These are phyloP conservation scores for Ecliptopera silaceata DNA, from an alignment of 2,888 invertebrate species.

Conservation along the genomic window DNA sequence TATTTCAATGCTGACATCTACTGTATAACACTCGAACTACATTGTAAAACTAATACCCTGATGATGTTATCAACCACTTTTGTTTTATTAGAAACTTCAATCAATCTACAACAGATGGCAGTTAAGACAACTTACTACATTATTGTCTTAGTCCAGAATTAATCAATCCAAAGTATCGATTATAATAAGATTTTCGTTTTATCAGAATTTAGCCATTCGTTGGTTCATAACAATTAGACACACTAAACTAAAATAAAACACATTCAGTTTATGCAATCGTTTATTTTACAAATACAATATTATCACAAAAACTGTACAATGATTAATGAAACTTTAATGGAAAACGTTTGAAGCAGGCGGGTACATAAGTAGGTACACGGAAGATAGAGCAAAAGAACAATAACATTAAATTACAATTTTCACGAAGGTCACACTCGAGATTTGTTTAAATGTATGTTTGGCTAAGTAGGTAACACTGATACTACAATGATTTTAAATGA, in stretches of 20 bases:
- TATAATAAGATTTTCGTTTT: no score
- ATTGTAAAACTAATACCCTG: neutral
- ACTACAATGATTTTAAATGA: neutral
- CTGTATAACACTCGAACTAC: neutral
- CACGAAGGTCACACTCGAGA: slow-evolving; percentile 4
- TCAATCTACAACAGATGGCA: slow-evolving; percentile 4
- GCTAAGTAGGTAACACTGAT: no score
- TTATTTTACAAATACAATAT: slow-evolving; percentile 28
- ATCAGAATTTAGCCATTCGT: no score
- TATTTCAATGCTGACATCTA: slow-evolving; percentile 1
- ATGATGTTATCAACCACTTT: neutral
- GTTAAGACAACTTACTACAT: neutral
- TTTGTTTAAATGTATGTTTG: neutral
- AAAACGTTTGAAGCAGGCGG: slow-evolving; percentile 7
- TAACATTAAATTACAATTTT: slow-evolving; percentile 17
- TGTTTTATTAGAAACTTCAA: neutral
- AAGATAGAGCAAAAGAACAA: slow-evolving; percentile 15
- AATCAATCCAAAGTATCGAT: no score
- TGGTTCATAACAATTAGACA: no score
- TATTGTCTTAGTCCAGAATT: no score
- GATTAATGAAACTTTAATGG: slow-evolving; percentile 37
- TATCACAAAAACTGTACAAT: slow-evolving; percentile 52
- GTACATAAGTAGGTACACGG: neutral
- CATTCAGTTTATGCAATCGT: neutral
- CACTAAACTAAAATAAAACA: no score